These are phyloP conservation scores for Cynoglossus semilaevis DNA, from an alignment of 2,113 vertebrate species.

Conservation along the genomic window DNA sequence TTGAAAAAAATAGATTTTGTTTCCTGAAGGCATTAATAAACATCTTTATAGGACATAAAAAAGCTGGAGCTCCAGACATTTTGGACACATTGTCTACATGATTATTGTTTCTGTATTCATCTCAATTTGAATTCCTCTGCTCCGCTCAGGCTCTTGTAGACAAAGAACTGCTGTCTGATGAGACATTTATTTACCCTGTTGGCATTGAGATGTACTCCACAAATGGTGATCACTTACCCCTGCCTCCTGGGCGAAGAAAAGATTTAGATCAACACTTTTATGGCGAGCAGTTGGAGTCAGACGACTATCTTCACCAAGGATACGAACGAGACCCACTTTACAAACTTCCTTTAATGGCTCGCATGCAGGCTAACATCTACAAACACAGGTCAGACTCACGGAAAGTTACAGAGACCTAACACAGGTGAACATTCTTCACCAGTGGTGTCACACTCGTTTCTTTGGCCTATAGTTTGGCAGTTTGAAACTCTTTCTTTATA, in stretches of 20 bases:
- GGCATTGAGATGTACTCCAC: conserved; percentile 76
- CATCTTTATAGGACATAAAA: too few species aligned
- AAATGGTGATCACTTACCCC: conserved; percentile 78
- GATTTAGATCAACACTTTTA: conserved; percentile 78
- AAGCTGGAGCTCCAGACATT: too few species aligned
- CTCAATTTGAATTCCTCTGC: background rate
- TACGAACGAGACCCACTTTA: conserved; percentile 42
- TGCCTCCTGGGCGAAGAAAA: conserved; percentile 65
- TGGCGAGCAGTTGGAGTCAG: conserved; percentile 45
- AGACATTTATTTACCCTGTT: conserved; percentile 68
- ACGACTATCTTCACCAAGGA: conserved; percentile 20
- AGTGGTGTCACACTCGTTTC: background rate
- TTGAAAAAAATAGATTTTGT: too few species aligned
- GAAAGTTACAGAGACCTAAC: background rate
- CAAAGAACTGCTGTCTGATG: conserved; percentile 64
- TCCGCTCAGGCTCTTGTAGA: conserved; percentile 34
- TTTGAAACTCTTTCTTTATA: too few species aligned
- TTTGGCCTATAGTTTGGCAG: background rate
- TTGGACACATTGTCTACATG: too few species aligned
- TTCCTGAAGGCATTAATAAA: too few species aligned
- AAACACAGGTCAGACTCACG: conserved; percentile 43
- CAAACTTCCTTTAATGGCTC: conserved; percentile 58
- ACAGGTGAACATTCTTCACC: too few species aligned
- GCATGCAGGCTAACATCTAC: conserved; percentile 74
- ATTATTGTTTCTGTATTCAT: too few species aligned